Evolutionary conservation across 2,888 invertebrate species (phyloP).

Genomic region (Leptopilina myrica): DNA sequence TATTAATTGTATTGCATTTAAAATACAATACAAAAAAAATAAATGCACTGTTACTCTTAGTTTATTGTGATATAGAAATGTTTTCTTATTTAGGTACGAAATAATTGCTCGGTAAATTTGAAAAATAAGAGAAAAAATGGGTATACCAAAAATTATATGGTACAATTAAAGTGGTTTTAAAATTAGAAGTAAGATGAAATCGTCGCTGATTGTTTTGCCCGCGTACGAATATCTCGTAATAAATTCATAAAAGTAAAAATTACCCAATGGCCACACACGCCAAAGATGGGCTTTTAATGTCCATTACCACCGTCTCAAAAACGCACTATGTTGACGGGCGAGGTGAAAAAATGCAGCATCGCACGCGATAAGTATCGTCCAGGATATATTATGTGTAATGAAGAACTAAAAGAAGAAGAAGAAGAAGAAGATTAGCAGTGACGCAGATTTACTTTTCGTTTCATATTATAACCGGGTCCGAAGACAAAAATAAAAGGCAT

Average conservation of each 20-base stretch:
- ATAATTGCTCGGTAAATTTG: too few species aligned
- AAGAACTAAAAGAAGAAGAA: neutral
- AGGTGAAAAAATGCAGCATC: conserved; percentile 26
- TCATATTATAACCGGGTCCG: neutral
- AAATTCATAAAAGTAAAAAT: conserved; percentile 34
- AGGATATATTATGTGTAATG: conserved; percentile 15
- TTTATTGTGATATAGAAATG: too few species aligned
- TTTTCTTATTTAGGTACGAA: too few species aligned
- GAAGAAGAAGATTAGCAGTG: conserved; percentile 17
- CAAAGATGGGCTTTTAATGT: conserved; percentile 18
- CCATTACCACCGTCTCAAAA: neutral
- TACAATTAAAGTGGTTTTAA: too few species aligned
- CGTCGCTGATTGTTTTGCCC: too few species aligned
- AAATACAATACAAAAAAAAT: too few species aligned
- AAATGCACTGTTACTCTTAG: too few species aligned
- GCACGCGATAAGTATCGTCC: conserved; percentile 20
- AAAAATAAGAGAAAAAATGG: too few species aligned
- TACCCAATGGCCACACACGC: conserved; percentile 28
- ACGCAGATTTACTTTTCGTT: conserved; percentile 5
- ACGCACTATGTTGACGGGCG: conserved; percentile 12
- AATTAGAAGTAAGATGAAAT: too few species aligned
- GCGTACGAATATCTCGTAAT: too few species aligned
- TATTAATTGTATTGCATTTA: too few species aligned
- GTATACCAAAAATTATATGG: too few species aligned
- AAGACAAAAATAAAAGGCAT: neutral